Base-by-base conservation (phyloP, 2,113 vertebrate species). In the Elephantulus edwardii region DNA sequence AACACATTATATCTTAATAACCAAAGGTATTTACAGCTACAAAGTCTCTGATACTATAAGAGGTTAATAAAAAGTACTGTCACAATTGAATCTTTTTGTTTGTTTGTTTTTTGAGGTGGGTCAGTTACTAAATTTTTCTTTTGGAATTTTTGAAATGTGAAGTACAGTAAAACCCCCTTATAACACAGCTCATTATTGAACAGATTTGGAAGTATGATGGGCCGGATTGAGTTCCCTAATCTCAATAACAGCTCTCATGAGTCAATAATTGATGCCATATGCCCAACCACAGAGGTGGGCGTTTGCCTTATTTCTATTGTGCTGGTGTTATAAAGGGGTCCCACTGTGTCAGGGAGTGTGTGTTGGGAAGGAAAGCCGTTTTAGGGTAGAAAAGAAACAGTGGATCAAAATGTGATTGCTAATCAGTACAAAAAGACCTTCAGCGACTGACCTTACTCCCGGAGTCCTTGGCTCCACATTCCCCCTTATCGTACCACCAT, bases 391-490 rank as follows among this genome's bases (percentile, higher is more conserved):
- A 95, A 97, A 98, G 98, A 98, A 98, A 99, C 98, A 99, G 97
- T 97, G 98, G 98, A 98, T 99, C 98, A 98, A 98, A 99, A 99
- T 98, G 98, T 98, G 99, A 98, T 99, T 99, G 97, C 98, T 98
- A 99, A 99, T 99, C 99, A 99, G 98, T 98, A 99, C 98, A 98
- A 99, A 98, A 99, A 99, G 98, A 99, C 98, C 98, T 99, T 98
- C 98, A 98, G 98, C 94, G 98, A 99, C 99, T 99, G 98, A 99
- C 99, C 99, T 99, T 99, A 99, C 99, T 99, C 98, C 99, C 99
- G 97, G 99, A 99, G 98, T 99, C 99, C 98, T 99, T 99, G 99
- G 98, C 98, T 98, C 99, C 99, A 99, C 99, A 99, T 98, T 99
- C 99, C 97, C 99, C 99, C 97, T 99, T 99, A 99, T 99, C 99